phyloP scores from a whole-genome alignment of 2,113 vertebrate species.

The Barbus barbus region DNA sequence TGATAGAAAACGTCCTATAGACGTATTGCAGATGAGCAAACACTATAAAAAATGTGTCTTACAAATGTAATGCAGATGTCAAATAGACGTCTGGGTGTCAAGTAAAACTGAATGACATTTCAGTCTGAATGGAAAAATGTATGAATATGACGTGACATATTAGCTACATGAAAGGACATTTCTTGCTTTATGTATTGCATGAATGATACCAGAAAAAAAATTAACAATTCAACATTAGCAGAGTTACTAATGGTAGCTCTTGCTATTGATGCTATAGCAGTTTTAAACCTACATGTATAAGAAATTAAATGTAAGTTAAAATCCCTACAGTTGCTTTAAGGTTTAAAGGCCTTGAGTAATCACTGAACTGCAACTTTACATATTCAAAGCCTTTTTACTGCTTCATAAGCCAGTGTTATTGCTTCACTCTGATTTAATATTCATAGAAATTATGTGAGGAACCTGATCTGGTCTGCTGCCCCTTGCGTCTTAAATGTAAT shows the following conservation, averaged over 20 bases:
- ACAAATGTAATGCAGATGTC: too few species aligned
- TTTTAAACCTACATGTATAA: neutral
- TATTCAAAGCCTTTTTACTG: constrained; percentile 18
- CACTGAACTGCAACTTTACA: constrained; percentile 1
- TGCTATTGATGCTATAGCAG: neutral
- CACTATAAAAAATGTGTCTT: too few species aligned
- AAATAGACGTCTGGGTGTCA: too few species aligned
- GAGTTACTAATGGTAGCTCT: neutral
- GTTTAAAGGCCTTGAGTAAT: neutral
- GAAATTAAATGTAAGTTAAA: neutral
- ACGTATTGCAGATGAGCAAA: too few species aligned
- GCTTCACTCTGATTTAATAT: constrained; percentile 27
- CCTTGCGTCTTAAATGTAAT: constrained; percentile 7
- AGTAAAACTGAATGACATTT: neutral
- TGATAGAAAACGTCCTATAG: too few species aligned
- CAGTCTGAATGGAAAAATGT: neutral
- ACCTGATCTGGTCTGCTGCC: constrained; percentile 15
- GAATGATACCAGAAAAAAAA: neutral
- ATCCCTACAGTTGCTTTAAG: neutral
- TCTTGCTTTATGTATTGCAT: neutral
- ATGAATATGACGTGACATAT: neutral
- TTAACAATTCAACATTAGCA: neutral
- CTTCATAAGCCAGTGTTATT: constrained; percentile 14
- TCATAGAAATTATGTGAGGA: constrained; percentile 26
- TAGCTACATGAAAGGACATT: neutral